Percentiles rank a stretch among this genome's conserved stretches.
Evolutionary conservation across 2,797 vertebrate genomes (phyloP).

Genomic region (Clarias fuscus): DNA sequence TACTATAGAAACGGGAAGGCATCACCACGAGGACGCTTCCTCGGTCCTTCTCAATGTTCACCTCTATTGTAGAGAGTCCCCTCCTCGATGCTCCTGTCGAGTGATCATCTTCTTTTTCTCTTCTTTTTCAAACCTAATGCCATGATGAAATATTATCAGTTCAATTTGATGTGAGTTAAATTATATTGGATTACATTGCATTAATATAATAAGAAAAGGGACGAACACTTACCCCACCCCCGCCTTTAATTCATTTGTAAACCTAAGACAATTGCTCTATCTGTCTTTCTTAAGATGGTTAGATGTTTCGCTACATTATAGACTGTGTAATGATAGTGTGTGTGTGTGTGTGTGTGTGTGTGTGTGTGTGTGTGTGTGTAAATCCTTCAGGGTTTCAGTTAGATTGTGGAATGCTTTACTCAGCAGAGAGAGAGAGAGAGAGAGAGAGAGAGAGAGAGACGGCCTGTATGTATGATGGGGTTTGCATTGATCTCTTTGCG

Average conservation of each 20-base stretch:
- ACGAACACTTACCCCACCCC: not conserved
- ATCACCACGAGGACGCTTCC: too few species aligned
- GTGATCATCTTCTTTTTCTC: not conserved
- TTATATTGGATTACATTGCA: not conserved
- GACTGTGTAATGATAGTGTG: too few species aligned
- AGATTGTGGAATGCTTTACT: conserved; percentile 4
- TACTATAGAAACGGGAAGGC: too few species aligned
- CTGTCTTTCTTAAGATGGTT: not conserved
- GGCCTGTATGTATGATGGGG: conserved; percentile 9
- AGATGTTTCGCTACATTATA: not conserved
- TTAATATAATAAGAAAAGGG: not conserved
- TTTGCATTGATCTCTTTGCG: conserved; percentile 36
- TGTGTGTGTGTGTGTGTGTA: not conserved
- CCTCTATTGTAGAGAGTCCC: not conserved
- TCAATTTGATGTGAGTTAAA: not conserved
- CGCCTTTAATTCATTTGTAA: not conserved
- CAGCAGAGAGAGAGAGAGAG: not conserved
- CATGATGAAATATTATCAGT: not conserved
- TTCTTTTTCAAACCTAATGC: not conserved
- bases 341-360: not conserved
- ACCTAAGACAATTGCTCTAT: not conserved
- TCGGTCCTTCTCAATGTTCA: not conserved
- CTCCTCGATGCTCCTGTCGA: not conserved
- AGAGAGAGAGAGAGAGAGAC: not conserved
- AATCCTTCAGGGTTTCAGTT: not conserved